Conservation (phyloP, 2,113 vertebrate species). For the Gallinago jamesoni region DNA sequence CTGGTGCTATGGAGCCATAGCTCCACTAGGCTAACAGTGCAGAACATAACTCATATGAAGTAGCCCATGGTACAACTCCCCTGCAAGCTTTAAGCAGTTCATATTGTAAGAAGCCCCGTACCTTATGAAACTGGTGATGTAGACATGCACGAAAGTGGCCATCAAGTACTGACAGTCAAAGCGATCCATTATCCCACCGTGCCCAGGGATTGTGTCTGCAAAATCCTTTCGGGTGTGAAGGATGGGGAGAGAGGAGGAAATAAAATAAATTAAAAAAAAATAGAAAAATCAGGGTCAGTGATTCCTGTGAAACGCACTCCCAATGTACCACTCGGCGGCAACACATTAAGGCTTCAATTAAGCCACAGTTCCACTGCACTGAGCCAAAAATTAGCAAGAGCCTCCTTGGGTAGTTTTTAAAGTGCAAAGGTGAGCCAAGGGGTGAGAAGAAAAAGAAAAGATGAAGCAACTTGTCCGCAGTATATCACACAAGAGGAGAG, state of each 20-base stretch:
- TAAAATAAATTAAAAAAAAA: neutral
- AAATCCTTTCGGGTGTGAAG: constrained; percentile 85
- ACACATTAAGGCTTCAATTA: neutral
- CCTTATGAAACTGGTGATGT: constrained; percentile 97
- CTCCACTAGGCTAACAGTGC: neutral
- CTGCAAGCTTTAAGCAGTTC: neutral
- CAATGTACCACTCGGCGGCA: neutral
- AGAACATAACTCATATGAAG: neutral
- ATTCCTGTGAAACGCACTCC: neutral
- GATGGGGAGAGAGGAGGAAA: accelerated
- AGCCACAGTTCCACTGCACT: neutral
- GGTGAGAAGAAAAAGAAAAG: neutral
- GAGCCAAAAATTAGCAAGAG: neutral
- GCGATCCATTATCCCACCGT: constrained; percentile 98
- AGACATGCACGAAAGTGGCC: constrained; percentile 98
- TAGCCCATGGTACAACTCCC: neutral
- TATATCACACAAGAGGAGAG: neutral
- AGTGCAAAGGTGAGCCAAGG: neutral
- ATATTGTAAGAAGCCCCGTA: constrained; percentile 40
- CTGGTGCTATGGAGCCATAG: neutral
- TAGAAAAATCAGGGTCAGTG: neutral
- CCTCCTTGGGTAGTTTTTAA: neutral
- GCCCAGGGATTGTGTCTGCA: constrained; percentile 95
- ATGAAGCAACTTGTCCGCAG: neutral
- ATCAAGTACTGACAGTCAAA: constrained; percentile 98